phyloP scores from a whole-genome alignment of 2,888 invertebrate species.

The Napeogenes inachia region DNA sequence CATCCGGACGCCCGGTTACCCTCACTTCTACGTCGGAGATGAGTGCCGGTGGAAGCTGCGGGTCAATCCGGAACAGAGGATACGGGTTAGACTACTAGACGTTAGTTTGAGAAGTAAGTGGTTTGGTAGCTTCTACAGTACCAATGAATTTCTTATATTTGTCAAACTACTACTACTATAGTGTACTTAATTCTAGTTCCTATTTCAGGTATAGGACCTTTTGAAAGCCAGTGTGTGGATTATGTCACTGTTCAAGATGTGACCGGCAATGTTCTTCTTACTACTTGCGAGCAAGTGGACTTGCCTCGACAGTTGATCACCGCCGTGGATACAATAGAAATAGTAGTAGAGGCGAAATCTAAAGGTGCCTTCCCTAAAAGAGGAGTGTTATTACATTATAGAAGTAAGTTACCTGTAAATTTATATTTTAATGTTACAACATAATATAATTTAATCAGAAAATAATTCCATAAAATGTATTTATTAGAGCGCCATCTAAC shows the following conservation, averaged over 20 bases:
- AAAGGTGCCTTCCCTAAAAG: constrained; percentile 78
- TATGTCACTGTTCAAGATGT: constrained; percentile 69
- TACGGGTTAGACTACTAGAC: constrained; percentile 82
- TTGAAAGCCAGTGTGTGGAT: constrained; percentile 72
- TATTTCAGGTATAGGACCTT: constrained; percentile 65
- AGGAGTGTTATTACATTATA: constrained; percentile 81
- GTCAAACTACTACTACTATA: neutral
- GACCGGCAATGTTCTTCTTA: constrained; percentile 65
- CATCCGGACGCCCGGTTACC: constrained; percentile 85
- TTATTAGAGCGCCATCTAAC: constrained; percentile 22
- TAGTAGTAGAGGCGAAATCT: constrained; percentile 67
- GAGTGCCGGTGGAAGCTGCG: constrained; percentile 82
- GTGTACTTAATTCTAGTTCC: constrained; percentile 10
- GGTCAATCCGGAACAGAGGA: constrained; percentile 79
- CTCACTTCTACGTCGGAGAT: constrained; percentile 83
- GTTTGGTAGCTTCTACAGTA: neutral
- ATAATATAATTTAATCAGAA: neutral
- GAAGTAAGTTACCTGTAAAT: constrained; percentile 60
- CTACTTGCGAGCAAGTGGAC: constrained; percentile 76
- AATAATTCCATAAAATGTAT: neutral
- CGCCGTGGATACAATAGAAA: constrained; percentile 63
- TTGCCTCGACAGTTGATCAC: constrained; percentile 71
- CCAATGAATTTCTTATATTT: neutral
- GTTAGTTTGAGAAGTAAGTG: constrained; percentile 82
- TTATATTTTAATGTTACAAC: too few relatives aligned